phyloP scores from a whole-genome alignment of 2,888 invertebrate species.

The Drosophila hamatofila region DNA sequence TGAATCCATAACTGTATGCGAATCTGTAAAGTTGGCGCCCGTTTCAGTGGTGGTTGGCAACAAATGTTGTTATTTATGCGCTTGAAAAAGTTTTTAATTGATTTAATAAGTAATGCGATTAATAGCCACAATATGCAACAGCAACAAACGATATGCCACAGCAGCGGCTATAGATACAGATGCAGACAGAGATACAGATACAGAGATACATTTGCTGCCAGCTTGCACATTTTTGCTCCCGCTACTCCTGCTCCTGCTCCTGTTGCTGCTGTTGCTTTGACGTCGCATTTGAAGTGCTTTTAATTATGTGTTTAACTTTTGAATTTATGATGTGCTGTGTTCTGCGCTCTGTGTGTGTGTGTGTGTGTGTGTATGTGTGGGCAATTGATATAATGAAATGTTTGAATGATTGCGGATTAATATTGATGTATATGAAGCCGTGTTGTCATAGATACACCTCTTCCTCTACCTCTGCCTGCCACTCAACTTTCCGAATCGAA shows the following conservation, averaged over 20 bases:
- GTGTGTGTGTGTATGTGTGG: constrained; percentile 22
- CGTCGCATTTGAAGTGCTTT: constrained; percentile 70
- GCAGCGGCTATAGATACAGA: constrained; percentile 25
- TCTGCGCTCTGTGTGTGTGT: neutral
- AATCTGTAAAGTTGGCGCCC: constrained; percentile 3
- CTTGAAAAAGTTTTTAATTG: constrained; percentile 79
- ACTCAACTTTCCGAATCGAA: constrained; percentile 8
- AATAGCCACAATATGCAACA: constrained; percentile 61
- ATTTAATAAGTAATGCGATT: constrained; percentile 80
- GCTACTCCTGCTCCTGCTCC: constrained; percentile 4
- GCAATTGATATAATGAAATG: constrained; percentile 62
- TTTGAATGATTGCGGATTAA: constrained; percentile 63
- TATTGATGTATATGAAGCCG: constrained; percentile 39
- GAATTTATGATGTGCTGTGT: constrained; percentile 57
- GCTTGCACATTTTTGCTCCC: constrained; percentile 6
- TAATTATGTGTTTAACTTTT: constrained; percentile 76
- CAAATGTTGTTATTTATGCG: constrained; percentile 79
- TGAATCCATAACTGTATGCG: neutral
- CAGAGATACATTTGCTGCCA: constrained; percentile 20
- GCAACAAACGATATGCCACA: constrained; percentile 13
- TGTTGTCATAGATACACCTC: constrained; percentile 15
- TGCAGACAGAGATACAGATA: constrained; percentile 16
- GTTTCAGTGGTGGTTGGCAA: constrained; percentile 27
- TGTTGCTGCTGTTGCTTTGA: constrained; percentile 36
- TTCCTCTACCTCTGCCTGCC: constrained; percentile 7